Evolutionary conservation across 1,140 invertebrate species (phyloP), one percentile per base, ranked within the genome.

Genomic region (Cheumatopsyche charites): DNA sequence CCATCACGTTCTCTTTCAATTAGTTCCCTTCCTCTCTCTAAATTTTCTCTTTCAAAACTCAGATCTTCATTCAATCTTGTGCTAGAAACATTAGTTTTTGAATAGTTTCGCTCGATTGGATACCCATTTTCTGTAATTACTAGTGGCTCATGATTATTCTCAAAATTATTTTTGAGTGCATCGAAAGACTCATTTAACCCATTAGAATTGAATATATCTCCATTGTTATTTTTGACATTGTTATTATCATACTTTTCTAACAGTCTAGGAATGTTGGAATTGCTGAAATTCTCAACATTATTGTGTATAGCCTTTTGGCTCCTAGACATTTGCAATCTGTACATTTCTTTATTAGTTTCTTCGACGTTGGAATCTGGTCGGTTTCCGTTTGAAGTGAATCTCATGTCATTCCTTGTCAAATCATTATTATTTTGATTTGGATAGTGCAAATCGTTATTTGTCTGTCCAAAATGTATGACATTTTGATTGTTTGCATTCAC

Each of bases 341-440:
- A 84, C 83, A 85, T 85, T 75, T 85, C 83, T 74, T 85, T 84
- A 72, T 85, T 85, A 15, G 84, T 83, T 72, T 85, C 83, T 62
- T 85, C 83, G 0, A 85, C 81, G 71, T 84, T 84, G 0, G 84
- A 83, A 61, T 85, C 83, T 4, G 82, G 83, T 25, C 83, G 47
- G 13, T 42, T 62, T 19, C 42, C 43, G 23, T 36, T 67, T 21
- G 9, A 19, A 15, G 23, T 1, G 41, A 42, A 70, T 15, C 67
- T 62, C 1, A 41, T 43, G 17, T 75, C 71, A 21, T 26, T 70
- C 19, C 66, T 67, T 5, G 45, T 5, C 13, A 43, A 15, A 6
- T 70, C 67, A 41, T 71, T 70, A 45, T 73, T 73, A 45, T 69
- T 73, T 29, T 49, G 11, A 36, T 13, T 15, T 29, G 55, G 66